Evolutionary conservation across 2,888 invertebrate genomes (phyloP).

Genomic region (Seira musarum): DNA sequence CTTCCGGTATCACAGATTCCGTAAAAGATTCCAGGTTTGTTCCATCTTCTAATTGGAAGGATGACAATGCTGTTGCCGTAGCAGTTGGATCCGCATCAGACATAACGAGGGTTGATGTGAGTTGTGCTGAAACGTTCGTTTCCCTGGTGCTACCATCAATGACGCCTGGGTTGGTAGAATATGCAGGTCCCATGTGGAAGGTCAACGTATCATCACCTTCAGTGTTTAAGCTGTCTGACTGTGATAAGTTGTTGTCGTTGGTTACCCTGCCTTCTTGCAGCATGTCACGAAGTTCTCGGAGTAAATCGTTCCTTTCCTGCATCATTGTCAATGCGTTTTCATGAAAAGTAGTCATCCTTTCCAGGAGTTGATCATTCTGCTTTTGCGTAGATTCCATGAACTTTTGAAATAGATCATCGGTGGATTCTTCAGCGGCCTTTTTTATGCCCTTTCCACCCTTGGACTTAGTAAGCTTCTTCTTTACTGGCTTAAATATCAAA

Average conservation of each 20-base stretch:
- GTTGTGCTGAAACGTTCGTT: conserved; percentile 2
- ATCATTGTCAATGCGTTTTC: conserved; percentile 42
- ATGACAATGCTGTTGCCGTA: conserved; percentile 4
- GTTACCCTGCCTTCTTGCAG: too few species aligned
- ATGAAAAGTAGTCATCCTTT: conserved; percentile 52
- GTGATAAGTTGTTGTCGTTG: too few species aligned
- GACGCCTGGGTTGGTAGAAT: conserved; percentile 8
- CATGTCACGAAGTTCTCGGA: conserved; percentile 43
- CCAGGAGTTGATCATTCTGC: conserved; percentile 53
- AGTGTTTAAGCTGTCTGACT: conserved; percentile 23
- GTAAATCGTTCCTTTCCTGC: conserved; percentile 54
- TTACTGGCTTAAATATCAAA: neutral
- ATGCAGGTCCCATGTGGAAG: conserved; percentile 39
- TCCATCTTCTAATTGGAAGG: conserved; percentile 42
- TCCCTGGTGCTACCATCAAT: neutral
- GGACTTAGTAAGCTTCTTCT: too few species aligned
- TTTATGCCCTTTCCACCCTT: conserved; percentile 2
- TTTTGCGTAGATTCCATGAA: conserved; percentile 44
- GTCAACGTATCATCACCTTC: conserved; percentile 27
- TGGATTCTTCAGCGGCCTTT: neutral
- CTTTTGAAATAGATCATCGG: conserved; percentile 37
- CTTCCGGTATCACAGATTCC: conserved; percentile 28
- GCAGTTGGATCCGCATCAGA: neutral
- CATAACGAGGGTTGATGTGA: conserved; percentile 35
- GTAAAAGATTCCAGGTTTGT: conserved; percentile 28